These are phyloP conservation scores for Rhaphigaster nebulosa DNA, from an alignment of 2,888 invertebrate species.

Conservation along the genomic window DNA sequence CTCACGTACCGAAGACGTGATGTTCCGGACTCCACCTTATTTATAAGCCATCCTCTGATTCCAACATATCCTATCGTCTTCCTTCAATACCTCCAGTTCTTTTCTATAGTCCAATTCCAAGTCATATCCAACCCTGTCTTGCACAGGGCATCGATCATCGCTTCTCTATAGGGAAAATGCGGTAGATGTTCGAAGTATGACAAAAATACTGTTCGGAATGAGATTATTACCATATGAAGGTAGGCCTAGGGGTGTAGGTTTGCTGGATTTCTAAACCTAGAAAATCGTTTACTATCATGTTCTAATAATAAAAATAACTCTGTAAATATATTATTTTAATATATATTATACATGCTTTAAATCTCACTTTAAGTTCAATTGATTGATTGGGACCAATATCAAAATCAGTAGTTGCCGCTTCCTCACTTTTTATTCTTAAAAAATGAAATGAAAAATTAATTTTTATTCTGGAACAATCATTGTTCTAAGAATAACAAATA, in stretches of 20 bases:
- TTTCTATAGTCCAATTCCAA: constrained; percentile 22
- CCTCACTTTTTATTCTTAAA: too few relatives aligned
- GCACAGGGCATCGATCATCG: not conserved
- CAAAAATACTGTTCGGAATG: not conserved
- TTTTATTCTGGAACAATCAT: too few relatives aligned
- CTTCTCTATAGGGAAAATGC: not conserved
- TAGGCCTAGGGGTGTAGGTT: not conserved
- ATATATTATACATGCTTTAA: too few relatives aligned
- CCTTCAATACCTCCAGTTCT: constrained; percentile 44
- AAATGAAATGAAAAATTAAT: too few relatives aligned
- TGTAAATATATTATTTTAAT: too few relatives aligned
- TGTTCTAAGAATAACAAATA: too few relatives aligned
- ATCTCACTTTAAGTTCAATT: too few relatives aligned
- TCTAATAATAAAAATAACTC: too few relatives aligned
- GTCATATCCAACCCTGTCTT: not conserved
- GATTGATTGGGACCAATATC: too few relatives aligned
- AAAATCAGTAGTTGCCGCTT: too few relatives aligned
- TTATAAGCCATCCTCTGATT: constrained; percentile 38
- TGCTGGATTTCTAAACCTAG: not conserved
- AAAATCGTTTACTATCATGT: not conserved
- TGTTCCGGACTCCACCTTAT: constrained; percentile 13
- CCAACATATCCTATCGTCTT: not conserved
- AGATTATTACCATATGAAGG: not conserved
- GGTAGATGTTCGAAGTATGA: not conserved
- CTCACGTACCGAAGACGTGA: constrained; percentile 43